Base-by-base conservation (phyloP, 2,797 vertebrate genomes). In the Pachyuromys duprasi region DNA sequence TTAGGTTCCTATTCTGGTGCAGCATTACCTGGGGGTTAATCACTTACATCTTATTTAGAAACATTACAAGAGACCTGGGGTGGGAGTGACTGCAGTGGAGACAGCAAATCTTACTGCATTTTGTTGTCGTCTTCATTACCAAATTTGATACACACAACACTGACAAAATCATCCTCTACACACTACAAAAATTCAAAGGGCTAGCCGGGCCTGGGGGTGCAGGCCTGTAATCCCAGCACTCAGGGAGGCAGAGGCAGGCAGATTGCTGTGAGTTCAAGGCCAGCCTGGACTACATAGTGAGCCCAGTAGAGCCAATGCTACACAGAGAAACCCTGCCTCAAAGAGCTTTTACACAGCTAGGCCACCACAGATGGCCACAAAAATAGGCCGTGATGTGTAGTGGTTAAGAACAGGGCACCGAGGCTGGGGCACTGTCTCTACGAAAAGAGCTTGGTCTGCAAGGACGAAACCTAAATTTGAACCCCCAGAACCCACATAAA, bases 11-110 rank as follows among this genome's bases (percentile, higher is more conserved):
- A 26, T 92, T 82, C 81, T 26, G 60, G 63, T 63, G 70, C 2
- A 82, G 8, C 12, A 42, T 94, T 83, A 79, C 74, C n/a, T 89
- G 42, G 89, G 57, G 87, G 84, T 80, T 90, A 83, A 55, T 93
- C 80, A 94, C 83, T 90, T 95, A 49, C 8, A 89, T 74, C 90
- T 96, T 90, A 65, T 83, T 94, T 86, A 57, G 82, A 93, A 93
- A 53, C 5, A 39, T 24, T 76, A 81, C 33, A 53, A 2, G 82
- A 75, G 92, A 92, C 8, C 2, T 90, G 20, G 55, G 53, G 26
- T 76, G 24, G 76, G 31, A 93, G 28, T 57, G 91, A 60, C 2
- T 65, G 62, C 57, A 88, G 62, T 24, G 28, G 83, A 76, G 76
- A 33, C 2, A 86, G 53, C 39, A 92, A 90, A 88, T 86, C n/a